A percentile compares a stretch with the other conserved stretches of the same genome.
Evolutionary conservation across 2,797 vertebrate species (phyloP).

Genomic region (Sebastes steindachneri): DNA sequence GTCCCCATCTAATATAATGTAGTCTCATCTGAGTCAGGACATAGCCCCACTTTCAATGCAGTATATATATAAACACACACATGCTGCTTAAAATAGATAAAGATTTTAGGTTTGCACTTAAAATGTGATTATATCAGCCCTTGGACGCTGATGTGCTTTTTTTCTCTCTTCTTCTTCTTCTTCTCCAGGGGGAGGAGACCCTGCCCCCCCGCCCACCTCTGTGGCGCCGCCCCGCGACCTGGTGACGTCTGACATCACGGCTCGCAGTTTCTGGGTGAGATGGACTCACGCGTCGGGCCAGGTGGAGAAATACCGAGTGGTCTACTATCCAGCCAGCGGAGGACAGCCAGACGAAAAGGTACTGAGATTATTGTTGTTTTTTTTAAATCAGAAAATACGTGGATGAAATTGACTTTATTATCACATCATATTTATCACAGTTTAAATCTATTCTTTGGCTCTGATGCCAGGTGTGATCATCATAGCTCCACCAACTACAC

Average conservation of each 20-base stretch:
- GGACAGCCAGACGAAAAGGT: slow-evolving; percentile 93
- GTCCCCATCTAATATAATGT: neutral
- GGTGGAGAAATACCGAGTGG: slow-evolving; percentile 95
- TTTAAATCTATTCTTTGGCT: neutral
- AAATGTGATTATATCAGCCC: neutral
- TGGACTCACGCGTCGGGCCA: slow-evolving; percentile 91
- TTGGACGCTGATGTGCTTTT: neutral
- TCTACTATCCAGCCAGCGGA: slow-evolving; percentile 92
- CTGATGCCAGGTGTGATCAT: no score
- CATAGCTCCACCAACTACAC: no score
- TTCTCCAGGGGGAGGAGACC: slow-evolving; percentile 47
- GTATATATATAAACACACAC: neutral
- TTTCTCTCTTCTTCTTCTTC: neutral
- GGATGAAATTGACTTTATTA: no score
- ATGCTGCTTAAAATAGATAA: no score
- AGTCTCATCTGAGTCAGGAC: neutral
- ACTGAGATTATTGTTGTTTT: neutral
- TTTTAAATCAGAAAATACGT: no score
- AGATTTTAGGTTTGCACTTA: neutral
- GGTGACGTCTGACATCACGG: slow-evolving; percentile 90
- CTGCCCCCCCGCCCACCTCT: slow-evolving; percentile 47
- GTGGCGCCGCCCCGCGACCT: slow-evolving; percentile 86
- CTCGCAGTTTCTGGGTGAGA: slow-evolving; percentile 90
- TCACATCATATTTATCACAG: neutral
- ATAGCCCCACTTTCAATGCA: neutral